Base-by-base conservation (phyloP, 2,888 invertebrate genomes). In the Blastobasis adustella region DNA sequence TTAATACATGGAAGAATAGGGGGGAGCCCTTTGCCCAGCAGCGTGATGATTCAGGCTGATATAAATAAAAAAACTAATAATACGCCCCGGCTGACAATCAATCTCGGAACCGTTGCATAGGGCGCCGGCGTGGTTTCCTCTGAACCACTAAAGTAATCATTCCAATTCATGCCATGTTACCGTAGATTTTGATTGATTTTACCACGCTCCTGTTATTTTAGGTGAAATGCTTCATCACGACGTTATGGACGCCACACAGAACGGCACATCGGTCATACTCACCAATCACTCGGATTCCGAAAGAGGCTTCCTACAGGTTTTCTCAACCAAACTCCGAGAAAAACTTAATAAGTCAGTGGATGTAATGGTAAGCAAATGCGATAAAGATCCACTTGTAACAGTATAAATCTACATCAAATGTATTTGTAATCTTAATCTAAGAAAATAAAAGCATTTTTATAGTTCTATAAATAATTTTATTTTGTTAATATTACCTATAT, bases 221-320 rank as follows among this genome's bases (percentile, higher is more conserved):
- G 89, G 93, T 6, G 98, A 98, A 90, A 98, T 98, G 97, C 91
- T 95, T 1, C 98, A 98, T 78, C 98, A 98, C 71, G 97, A 98
- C 60, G 82, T 98, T 1, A 89, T 98, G 41, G 96, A 98, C 68
- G 96, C 96, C 0, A 90, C 93, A 37, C 96, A 96, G 65, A 91
- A 90, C 51, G 94, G 94, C 38, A 91, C 91, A 10, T 91, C 92
- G 52, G 97, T 98, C 0, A 93, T 98, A 66, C 86, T 98, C 10
- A 96, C 96, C 58, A 97, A 98, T 77, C 98, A 98, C 79, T 96
- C 95, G 43, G 96, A 98, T 82, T 96, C 97, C 0, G 98, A 98
- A 79, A 90, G 98, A 56, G 97, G 98, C 5, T 98, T 93, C 73
- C 85, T 98, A 5, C 84, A 81, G 44, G 78, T 78, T 7, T 94